Evolutionary conservation across 1,140 invertebrate genomes (phyloP).

Genomic region (Drosophila mauritiana): DNA sequence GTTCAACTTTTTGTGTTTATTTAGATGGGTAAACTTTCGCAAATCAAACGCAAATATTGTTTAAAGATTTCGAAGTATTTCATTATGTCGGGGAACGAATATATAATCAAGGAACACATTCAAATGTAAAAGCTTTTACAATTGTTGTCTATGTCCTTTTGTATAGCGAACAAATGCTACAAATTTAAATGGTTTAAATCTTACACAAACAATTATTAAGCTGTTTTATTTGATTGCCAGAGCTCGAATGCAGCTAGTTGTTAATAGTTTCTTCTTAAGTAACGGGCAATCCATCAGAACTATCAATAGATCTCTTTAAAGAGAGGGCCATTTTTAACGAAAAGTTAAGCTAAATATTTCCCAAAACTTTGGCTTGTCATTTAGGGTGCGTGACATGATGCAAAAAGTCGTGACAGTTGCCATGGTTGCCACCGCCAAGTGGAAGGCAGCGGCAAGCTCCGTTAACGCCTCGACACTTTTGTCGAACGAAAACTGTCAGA

Average conservation of each 20-base stretch:
- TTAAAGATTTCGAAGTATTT: background rate
- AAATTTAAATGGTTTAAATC: background rate
- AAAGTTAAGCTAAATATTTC: slow-evolving; percentile 3
- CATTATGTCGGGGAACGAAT: no score
- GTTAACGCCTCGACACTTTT: slow-evolving; percentile 66
- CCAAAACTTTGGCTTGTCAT: background rate
- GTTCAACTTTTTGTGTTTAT: slow-evolving; percentile 14
- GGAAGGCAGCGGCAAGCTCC: slow-evolving; percentile 7
- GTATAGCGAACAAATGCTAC: background rate
- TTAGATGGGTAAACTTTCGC: slow-evolving; percentile 3
- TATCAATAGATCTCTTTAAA: slow-evolving; percentile 9
- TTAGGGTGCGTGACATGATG: slow-evolving; percentile 49
- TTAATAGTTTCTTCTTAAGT: no score
- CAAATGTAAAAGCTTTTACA: background rate
- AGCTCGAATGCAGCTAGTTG: background rate
- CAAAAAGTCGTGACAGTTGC: slow-evolving; percentile 39
- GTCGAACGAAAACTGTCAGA: slow-evolving; percentile 68
- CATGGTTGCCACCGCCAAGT: slow-evolving; percentile 30
- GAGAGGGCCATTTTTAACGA: background rate
- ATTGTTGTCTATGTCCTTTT: background rate
- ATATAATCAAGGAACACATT: background rate
- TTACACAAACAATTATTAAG: background rate
- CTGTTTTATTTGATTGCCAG: background rate
- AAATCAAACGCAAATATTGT: slow-evolving; percentile 4
- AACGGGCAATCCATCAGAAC: background rate